Base-by-base conservation (phyloP, 2,888 invertebrate genomes). In the Rhingia campestris region DNA sequence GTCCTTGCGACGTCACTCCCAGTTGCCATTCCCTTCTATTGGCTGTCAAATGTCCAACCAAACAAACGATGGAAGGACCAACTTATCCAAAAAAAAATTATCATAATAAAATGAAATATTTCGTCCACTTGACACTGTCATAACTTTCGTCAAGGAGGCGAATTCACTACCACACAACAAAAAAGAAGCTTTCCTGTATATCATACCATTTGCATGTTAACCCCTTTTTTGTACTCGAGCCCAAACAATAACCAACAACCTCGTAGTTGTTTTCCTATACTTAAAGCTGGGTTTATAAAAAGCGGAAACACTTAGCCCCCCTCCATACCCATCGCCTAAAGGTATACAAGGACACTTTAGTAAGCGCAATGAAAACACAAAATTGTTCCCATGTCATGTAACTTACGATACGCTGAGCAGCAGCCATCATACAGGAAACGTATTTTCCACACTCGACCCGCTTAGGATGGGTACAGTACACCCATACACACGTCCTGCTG, bases 21-120 rank as follows among this genome's bases (percentile, higher is more conserved):
- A 43, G 33, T 49, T 41, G 35, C n/a, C 43, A 32, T 45, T 39
- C 49, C 22, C 9, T 6, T 51, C 58, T 49, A 58, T 37, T 63
- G 43, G 35, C 58, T 51, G 22, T 30, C 54, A 54, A n/a, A 12
- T 30, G 43, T 12, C 32, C 53, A 59, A 39, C 53, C 32, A 56
- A 45, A 14, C 22, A 9, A 14, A 54, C 59, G 35, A 22, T 22
- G 22, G 22, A 22, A 22, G 22, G 22, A 58, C 12, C 32, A 63
- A 37, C 10, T 58, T 30, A 81, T 59, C 61, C 32, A 14, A n/a
- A 37, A 54, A 53, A 33, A 66, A 77, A 81, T 76, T 72, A 54
- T 81, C 61, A 72, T 66, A 81, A 81, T 41, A 76, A 81, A 81
- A 53, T 69, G 63, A 69, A 58, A 66, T 69, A 61, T 63, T 69